Evolutionary conservation across 2,113 vertebrate species (phyloP).

Genomic region (Sardina pilchardus): DNA sequence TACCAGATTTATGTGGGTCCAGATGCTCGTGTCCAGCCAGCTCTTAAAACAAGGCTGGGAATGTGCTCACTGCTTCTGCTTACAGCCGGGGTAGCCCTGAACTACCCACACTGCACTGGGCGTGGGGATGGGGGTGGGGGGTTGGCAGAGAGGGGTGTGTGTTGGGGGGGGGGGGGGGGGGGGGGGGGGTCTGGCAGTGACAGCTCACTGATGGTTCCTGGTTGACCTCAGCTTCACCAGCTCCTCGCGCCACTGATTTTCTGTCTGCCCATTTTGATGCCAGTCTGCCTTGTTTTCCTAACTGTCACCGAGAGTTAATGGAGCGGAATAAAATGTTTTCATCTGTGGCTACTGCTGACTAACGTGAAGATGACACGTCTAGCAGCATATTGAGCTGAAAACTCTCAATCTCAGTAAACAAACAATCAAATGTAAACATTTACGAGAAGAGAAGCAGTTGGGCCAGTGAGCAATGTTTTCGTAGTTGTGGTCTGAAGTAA

Average conservation of each 20-base stretch:
- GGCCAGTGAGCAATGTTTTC: background rate
- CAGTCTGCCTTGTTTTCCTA: background rate
- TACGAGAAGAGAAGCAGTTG: background rate
- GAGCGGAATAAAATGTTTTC: background rate
- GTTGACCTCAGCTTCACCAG: background rate
- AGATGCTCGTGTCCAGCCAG: background rate
- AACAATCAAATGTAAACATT: background rate
- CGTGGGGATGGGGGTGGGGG: background rate
- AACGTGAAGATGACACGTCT: background rate
- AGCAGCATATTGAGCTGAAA: background rate
- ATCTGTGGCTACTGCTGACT: background rate
- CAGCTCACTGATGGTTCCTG: background rate
- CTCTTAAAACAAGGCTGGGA: background rate
- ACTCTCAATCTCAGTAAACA: background rate
- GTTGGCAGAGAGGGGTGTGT: background rate
- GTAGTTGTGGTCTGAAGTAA: background rate
- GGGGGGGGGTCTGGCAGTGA: background rate
- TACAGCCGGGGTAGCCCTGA: background rate
- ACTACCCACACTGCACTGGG: background rate
- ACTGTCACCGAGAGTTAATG: slow-evolving; percentile 13
- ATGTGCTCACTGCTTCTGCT: background rate
- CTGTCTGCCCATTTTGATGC: background rate
- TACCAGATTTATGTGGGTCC: background rate
- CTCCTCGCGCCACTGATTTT: background rate
- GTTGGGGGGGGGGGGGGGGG: background rate